phyloP scores from a whole-genome alignment of 2,888 invertebrate species.

The Cyaniris semiargus region DNA sequence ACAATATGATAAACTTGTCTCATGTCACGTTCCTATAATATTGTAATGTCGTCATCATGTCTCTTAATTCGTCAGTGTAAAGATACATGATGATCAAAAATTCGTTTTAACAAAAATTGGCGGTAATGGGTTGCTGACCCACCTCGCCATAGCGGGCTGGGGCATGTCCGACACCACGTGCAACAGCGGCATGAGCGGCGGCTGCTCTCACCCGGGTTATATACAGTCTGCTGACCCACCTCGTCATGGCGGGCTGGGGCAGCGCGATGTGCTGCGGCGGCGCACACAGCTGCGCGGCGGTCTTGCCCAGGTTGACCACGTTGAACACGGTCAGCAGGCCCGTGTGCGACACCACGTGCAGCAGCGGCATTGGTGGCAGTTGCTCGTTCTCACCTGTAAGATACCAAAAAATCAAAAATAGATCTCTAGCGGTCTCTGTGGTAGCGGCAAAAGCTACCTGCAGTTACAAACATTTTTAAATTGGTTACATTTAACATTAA shows the following conservation, averaged over 20 bases:
- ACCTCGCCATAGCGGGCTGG: constrained; percentile 56
- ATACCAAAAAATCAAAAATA: constrained; percentile 33
- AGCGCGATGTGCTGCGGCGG: constrained; percentile 77
- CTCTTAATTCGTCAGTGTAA: too few species aligned
- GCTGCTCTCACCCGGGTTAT: too few species aligned
- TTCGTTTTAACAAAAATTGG: too few species aligned
- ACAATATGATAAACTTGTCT: too few species aligned
- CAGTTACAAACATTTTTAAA: too few species aligned
- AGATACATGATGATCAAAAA: too few species aligned
- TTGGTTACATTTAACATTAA: too few species aligned
- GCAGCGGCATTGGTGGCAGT: constrained; percentile 87
- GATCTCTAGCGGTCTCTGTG: too few species aligned
- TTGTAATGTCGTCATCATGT: too few species aligned
- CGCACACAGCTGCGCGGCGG: constrained; percentile 81
- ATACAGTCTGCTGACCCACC: constrained; percentile 44
- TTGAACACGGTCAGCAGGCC: constrained; percentile 89
- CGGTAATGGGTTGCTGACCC: constrained; percentile 8
- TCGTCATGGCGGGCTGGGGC: constrained; percentile 55
- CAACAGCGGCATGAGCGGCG: constrained; percentile 80
- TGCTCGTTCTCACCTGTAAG: constrained; percentile 78
- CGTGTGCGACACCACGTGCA: constrained; percentile 88
- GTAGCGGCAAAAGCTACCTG: too few species aligned
- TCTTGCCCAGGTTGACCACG: constrained; percentile 84
- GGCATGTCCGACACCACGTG: constrained; percentile 64
- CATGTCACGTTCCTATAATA: too few species aligned